Evolutionary conservation across 1,140 invertebrate genomes (phyloP).

Genomic region (Cryptotermes secundus): DNA sequence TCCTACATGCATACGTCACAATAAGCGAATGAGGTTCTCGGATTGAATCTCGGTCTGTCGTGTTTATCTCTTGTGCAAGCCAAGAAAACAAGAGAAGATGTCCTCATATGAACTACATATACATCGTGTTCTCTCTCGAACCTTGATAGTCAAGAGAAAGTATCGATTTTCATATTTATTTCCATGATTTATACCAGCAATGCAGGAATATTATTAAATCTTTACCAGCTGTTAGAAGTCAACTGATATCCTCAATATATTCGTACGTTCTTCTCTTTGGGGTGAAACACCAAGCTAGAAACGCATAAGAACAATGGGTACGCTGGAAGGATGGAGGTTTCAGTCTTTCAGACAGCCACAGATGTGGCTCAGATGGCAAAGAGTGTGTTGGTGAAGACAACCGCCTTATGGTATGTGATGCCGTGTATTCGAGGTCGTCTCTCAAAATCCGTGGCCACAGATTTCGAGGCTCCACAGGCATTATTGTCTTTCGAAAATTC

Average conservation of each 20-base stretch:
- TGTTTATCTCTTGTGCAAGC: conserved; percentile 9
- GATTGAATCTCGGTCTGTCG: not conserved
- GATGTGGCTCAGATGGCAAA: too few species aligned
- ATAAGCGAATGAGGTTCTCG: not conserved
- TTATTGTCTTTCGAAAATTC: too few species aligned
- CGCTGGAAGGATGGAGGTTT: too few species aligned
- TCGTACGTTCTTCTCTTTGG: not conserved
- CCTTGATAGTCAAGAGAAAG: not conserved
- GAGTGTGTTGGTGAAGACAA: too few species aligned
- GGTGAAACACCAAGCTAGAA: not conserved
- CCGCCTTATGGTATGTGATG: too few species aligned
- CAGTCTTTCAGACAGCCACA: too few species aligned
- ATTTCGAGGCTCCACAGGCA: too few species aligned
- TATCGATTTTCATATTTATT: not conserved
- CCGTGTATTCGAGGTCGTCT: too few species aligned
- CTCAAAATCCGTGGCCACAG: too few species aligned
- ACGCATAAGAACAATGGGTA: not conserved
- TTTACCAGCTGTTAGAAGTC: not conserved
- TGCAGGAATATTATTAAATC: not conserved
- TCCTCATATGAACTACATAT: not conserved
- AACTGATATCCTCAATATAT: not conserved
- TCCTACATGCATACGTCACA: not conserved
- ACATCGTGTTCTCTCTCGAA: not conserved
- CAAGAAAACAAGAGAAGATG: not conserved
- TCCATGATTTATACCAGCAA: not conserved